Percentiles rank a stretch among this genome's conserved stretches.
These are phyloP conservation scores for Condylura cristata DNA, from an alignment of 2,113 vertebrate genomes.

Conservation along the genomic window DNA sequence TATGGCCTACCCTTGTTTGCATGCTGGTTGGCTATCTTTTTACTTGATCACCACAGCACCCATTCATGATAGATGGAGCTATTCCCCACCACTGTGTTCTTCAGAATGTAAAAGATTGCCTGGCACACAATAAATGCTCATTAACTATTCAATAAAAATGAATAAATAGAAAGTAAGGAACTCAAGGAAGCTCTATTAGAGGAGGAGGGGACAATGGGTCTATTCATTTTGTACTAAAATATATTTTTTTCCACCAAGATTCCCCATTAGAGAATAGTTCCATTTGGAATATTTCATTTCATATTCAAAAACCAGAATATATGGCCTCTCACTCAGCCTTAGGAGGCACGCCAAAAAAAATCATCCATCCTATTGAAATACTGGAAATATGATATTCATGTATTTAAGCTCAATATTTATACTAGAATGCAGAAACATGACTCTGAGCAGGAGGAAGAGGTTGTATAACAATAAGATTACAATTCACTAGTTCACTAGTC, in stretches of 20 bases:
- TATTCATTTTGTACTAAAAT: not conserved
- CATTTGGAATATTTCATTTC: slow-evolving; percentile 46
- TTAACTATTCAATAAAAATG: not conserved
- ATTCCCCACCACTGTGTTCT: not conserved
- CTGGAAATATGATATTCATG: slow-evolving; percentile 24
- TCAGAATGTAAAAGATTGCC: not conserved
- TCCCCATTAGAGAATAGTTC: not conserved
- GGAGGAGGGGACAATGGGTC: not conserved
- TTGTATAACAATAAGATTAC: not conserved
- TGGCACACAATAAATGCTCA: not conserved
- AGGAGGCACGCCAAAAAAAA: not conserved
- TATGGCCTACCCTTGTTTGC: not conserved
- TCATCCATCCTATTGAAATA: slow-evolving; percentile 10
- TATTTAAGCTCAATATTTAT: slow-evolving; percentile 19
- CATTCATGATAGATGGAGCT: not conserved
- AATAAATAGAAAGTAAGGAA: not conserved
- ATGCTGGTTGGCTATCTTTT: not conserved
- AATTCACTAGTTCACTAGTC: not conserved
- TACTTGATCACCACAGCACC: not conserved
- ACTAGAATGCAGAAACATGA: not conserved
- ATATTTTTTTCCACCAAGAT: slow-evolving; percentile 32
- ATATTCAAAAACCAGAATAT: slow-evolving; percentile 1
- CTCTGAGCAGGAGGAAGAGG: not conserved
- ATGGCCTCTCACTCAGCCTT: slow-evolving; percentile 16
- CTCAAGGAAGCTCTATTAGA: not conserved